These are phyloP conservation scores for Psylliodes chrysocephalus DNA, from an alignment of 2,888 invertebrate genomes.

Conservation along the genomic window DNA sequence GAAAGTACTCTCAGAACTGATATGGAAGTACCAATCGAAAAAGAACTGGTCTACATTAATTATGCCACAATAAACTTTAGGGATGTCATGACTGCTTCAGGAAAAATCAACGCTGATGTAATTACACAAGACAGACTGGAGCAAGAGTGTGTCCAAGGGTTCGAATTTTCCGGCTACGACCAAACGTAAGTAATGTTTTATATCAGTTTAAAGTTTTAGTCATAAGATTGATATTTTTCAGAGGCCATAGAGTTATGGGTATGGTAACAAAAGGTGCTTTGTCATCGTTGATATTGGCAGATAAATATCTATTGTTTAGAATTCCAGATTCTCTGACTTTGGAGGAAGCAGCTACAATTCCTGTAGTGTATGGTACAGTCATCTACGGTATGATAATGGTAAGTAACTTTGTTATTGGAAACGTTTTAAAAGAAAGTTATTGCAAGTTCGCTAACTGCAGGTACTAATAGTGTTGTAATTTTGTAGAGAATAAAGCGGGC, in stretches of 20 bases:
- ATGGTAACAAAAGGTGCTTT: slow-evolving; percentile 67
- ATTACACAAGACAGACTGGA: slow-evolving; percentile 74
- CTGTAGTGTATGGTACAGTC: slow-evolving; percentile 69
- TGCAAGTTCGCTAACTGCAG: no score
- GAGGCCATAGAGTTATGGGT: slow-evolving; percentile 60
- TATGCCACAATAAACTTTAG: slow-evolving; percentile 91
- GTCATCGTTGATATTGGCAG: slow-evolving; percentile 67
- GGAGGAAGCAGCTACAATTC: slow-evolving; percentile 71
- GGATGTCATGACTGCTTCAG: slow-evolving; percentile 94
- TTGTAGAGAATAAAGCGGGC: no score
- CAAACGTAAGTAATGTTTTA: slow-evolving; percentile 30
- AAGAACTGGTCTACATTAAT: slow-evolving; percentile 58
- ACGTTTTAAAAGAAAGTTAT: no score
- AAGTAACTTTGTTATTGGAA: no score
- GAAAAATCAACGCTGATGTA: slow-evolving; percentile 86
- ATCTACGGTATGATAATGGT: slow-evolving; percentile 50
- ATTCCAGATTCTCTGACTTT: slow-evolving; percentile 68
- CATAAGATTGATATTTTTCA: slow-evolving; percentile 24
- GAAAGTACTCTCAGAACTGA: slow-evolving; percentile 69
- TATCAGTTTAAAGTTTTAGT: neutral
- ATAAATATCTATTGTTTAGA: slow-evolving; percentile 64
- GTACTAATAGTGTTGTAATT: no score
- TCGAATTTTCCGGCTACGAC: slow-evolving; percentile 73
- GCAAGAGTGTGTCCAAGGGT: slow-evolving; percentile 75
- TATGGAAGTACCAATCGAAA: slow-evolving; percentile 42